phyloP scores from a whole-genome alignment of 30 jellyfish, hydroid and myxozoan genomes.

The Sanderia malayensis region DNA sequence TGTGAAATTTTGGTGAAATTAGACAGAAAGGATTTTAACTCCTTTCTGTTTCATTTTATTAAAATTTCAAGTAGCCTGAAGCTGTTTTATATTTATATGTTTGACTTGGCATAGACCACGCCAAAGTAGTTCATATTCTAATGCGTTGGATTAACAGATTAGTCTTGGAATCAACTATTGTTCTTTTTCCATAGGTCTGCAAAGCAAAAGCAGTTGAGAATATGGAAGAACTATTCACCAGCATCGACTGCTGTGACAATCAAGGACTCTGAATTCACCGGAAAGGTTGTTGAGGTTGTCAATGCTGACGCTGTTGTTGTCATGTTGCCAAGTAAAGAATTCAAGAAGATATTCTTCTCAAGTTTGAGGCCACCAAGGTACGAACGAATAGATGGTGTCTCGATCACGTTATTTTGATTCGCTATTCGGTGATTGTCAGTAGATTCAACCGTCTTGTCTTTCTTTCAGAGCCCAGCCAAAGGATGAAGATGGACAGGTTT shows the following conservation, averaged over 20 bases:
- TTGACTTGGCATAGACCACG: too few relatives aligned
- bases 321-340: conserved; percentile 45
- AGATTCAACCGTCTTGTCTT: too few relatives aligned
- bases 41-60: too few relatives aligned
- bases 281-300: conserved; percentile 80
- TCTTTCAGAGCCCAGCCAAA: conserved; percentile 51
- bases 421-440: too few relatives aligned
- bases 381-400: background rate
- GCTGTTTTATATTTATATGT: too few relatives aligned
- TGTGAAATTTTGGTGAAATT: too few relatives aligned
- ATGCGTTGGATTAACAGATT: too few relatives aligned
- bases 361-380: conserved; percentile 96
- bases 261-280: conserved; percentile 72
- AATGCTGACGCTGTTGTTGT: conserved; percentile 92
- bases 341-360: conserved; percentile 71
- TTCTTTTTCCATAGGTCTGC: conserved; percentile 47
- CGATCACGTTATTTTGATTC: too few relatives aligned
- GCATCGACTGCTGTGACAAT: conserved; percentile 39
- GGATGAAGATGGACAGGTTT: conserved; percentile 28
- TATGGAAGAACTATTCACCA: conserved; percentile 79
- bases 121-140: too few relatives aligned
- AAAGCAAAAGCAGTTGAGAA: conserved; percentile 68
- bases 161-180: too few relatives aligned
- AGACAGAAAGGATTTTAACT: too few relatives aligned
- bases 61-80: too few relatives aligned